phyloP scores from a whole-genome alignment of 2,113 vertebrate genomes.

The Pterocles gutturalis region DNA sequence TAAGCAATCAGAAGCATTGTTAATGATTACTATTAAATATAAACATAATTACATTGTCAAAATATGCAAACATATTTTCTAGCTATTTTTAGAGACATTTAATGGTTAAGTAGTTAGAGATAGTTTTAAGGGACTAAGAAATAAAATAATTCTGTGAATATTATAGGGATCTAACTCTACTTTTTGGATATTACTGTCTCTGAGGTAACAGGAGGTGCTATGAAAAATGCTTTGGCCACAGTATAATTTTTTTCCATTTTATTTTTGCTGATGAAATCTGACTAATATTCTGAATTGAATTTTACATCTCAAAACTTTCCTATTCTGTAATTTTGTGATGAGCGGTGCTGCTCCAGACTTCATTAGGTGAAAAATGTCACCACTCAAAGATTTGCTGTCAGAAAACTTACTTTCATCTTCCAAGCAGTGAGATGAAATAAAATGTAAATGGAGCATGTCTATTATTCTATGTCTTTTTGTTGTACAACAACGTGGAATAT shows the following conservation, averaged over 20 bases:
- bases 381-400: neutral
- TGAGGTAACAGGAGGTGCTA: neutral
- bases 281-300: neutral
- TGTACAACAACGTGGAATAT: rapidly evolving
- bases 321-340: neutral
- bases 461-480: neutral
- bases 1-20: neutral
- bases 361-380: neutral
- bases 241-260: neutral
- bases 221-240: neutral
- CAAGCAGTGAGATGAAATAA: neutral
- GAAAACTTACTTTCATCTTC: neutral
- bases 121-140: neutral
- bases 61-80: neutral
- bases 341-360: neutral
- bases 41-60: neutral
- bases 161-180: neutral
- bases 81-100: neutral
- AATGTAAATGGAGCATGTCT: neutral
- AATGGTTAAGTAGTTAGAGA: neutral
- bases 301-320: neutral
- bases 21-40: neutral
- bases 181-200: neutral
- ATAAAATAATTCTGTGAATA: neutral
- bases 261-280: neutral